Evolutionary conservation across 2,888 invertebrate species (phyloP), one percentile per base, ranked within the genome.

Genomic region (Leptarthrus brevirostris): DNA sequence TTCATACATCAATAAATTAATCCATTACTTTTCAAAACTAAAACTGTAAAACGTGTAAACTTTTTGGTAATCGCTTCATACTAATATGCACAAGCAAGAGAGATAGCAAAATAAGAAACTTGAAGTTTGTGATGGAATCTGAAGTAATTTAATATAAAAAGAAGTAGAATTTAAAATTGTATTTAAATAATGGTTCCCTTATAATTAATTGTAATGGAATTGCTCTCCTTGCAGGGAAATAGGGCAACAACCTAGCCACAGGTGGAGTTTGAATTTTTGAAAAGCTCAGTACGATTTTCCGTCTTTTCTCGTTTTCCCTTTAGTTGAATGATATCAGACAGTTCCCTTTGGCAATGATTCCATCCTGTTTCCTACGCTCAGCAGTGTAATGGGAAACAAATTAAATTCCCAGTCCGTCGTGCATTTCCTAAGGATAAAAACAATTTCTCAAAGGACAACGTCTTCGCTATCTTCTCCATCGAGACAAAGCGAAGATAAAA

Each of bases 361-460:
- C 22, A 22, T 22, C 14, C 20, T 12, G 61, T 66, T 49, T 49
- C 66, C 16, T 69, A 16, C n/a, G 49, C 20, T 16, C 22, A 16
- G 52, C 22, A 14, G n/a, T 24, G 69, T 69, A 69, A 69, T 69
- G 14, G 69, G 69, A 52, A 69, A 52, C 69, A 69, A 69, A 69
- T 69, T 69, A 69, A 69, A 69, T 69, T 69, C 69, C 49, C 52
- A 44, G 69, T 69, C 69, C 52, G 52, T 69, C 69, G 30, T 69
- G 26, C 36, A 69, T 69, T 69, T 69, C 69, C 69, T 52, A n/a
- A 52, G 69, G 52, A 69, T 69, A 34, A 49, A 52, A 52, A 69
- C 69, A 69, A 69, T 69, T 69, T 69, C 52, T 69, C 69, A 69
- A 69, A 69, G 52, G 69, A 69, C 69, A 52, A 69, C 52, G 69